These are phyloP conservation scores for Archocentrus centrarchus DNA, from an alignment of 2,113 vertebrate genomes.

Conservation along the genomic window DNA sequence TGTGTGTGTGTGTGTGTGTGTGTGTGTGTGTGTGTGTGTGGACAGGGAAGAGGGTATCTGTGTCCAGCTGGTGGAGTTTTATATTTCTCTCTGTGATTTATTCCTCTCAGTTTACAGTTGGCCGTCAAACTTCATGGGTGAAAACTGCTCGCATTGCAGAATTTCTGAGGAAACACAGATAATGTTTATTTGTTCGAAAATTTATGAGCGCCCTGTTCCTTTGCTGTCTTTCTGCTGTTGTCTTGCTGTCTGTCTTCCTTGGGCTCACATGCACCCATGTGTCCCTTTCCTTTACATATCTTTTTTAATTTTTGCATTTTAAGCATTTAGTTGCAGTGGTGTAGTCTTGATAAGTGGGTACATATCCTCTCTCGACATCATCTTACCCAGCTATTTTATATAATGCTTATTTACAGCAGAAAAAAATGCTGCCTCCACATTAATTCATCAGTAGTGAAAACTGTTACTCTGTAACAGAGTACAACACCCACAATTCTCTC, in stretches of 20 bases:
- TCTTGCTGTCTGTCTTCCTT: conserved; percentile 10
- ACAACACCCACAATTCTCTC: not conserved
- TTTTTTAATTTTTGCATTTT: conserved; percentile 1
- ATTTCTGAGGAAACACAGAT: conserved; percentile 55
- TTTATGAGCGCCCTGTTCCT: conserved; percentile 45
- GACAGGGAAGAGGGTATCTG: conserved; percentile 26
- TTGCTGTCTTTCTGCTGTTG: conserved; percentile 17
- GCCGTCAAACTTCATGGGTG: conserved; percentile 62
- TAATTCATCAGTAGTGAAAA: conserved; percentile 7
- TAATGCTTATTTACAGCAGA: not conserved
- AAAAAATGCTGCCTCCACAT: conserved; percentile 1
- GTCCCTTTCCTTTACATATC: not conserved
- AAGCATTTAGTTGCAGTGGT: not conserved
- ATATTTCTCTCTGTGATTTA: conserved; percentile 54
- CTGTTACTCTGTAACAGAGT: not conserved
- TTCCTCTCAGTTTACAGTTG: conserved; percentile 57
- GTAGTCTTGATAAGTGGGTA: not conserved
- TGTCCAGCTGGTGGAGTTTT: conserved; percentile 59
- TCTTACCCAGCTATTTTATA: not conserved
- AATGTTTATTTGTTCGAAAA: conserved; percentile 56
- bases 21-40: conserved; percentile 17
- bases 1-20: conserved; percentile 24
- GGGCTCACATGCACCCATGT: not conserved
- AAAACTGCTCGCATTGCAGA: conserved; percentile 57
- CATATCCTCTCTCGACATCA: not conserved